Evolutionary conservation across 1,140 invertebrate species (phyloP).

Genomic region (Holotrichia oblita): DNA sequence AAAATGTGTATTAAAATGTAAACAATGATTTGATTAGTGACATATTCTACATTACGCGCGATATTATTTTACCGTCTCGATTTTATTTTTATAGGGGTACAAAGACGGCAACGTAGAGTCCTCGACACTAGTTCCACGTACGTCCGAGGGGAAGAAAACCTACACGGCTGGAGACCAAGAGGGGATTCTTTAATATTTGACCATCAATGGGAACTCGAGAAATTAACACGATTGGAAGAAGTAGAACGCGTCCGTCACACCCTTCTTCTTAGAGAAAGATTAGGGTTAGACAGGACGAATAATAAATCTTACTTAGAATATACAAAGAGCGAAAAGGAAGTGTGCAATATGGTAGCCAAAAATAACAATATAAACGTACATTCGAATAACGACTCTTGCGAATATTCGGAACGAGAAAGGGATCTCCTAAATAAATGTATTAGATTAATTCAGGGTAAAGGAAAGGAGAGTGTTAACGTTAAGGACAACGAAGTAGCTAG

Average conservation of each 20-base stretch:
- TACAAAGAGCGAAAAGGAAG: conserved; percentile 89
- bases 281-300: conserved; percentile 75
- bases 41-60: too few relatives aligned
- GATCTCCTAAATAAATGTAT: conserved; percentile 86
- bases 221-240: conserved; percentile 93
- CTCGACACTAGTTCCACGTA: conserved; percentile 98
- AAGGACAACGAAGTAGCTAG: conserved; percentile 61
- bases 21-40: too few relatives aligned
- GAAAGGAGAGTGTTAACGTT: conserved; percentile 48
- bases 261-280: conserved; percentile 84
- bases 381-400: conserved; percentile 59
- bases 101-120: conserved; percentile 92
- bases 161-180: conserved; percentile 96
- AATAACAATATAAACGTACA: conserved; percentile 62
- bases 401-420: conserved; percentile 77
- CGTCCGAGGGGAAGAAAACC: conserved; percentile 98
- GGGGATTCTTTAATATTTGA: conserved; percentile 98
- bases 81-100: conserved; percentile 77
- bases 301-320: conserved; percentile 71
- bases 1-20: too few relatives aligned
- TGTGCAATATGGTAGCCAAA: conserved; percentile 91
- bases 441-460: conserved; percentile 83
- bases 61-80: too few relatives aligned
- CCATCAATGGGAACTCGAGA: conserved; percentile 99
- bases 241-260: conserved; percentile 92